Evolutionary conservation across 2,888 invertebrate species (phyloP).

Genomic region (Zelleria hepariella): DNA sequence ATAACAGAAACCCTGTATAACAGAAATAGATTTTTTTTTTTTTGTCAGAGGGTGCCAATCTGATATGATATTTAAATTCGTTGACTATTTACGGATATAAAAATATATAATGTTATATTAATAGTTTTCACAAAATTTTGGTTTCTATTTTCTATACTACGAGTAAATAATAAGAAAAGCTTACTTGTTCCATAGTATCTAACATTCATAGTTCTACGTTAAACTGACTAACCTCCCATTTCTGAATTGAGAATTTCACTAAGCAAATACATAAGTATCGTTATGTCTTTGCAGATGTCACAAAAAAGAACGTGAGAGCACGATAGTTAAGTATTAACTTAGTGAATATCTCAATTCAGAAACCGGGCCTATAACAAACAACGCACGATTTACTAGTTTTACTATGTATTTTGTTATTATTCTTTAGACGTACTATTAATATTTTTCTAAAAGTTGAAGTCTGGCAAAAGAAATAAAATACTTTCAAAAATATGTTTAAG

Average conservation of each 20-base stretch:
- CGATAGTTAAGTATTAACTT: too few species aligned
- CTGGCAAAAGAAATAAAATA: not conserved
- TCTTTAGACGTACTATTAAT: not conserved
- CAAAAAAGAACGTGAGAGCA: too few species aligned
- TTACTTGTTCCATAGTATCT: too few species aligned
- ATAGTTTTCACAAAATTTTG: not conserved
- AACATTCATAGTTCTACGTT: not conserved
- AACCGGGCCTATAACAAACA: not conserved
- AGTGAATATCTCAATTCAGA: too few species aligned
- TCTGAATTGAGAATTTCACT: too few species aligned
- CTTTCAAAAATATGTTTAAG: not conserved
- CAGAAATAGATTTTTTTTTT: not conserved
- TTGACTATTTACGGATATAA: not conserved
- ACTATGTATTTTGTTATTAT: not conserved
- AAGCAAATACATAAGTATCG: too few species aligned
- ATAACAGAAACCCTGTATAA: too few species aligned
- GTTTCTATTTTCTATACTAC: not conserved
- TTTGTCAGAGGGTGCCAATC: not conserved
- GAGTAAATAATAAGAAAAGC: too few species aligned
- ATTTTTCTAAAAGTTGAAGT: not conserved
- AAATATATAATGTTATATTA: not conserved
- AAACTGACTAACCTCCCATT: too few species aligned
- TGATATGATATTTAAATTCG: constrained; percentile 4
- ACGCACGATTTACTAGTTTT: not conserved
- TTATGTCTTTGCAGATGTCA: too few species aligned